Percentiles rank a stretch among this genome's conserved stretches.
These are phyloP conservation scores for Chironomus striatipennis DNA, from an alignment of 1,140 invertebrate genomes.

Conservation along the genomic window DNA sequence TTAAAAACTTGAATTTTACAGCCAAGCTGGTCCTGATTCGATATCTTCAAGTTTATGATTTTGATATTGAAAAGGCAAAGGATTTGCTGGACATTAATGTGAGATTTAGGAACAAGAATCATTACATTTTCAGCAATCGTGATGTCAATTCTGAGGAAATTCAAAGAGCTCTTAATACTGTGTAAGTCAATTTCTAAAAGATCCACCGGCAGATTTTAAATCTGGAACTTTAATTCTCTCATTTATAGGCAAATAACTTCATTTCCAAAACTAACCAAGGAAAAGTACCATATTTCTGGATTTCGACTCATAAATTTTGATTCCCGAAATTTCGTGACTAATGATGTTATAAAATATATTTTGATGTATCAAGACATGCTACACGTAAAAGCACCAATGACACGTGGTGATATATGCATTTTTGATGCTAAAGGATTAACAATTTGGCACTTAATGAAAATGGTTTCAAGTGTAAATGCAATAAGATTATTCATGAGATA, in stretches of 20 bases:
- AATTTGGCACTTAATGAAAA: not conserved
- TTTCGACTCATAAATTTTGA: not conserved
- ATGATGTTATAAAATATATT: not conserved
- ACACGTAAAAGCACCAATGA: not conserved
- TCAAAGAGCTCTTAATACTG: not conserved
- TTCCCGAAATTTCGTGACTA: not conserved
- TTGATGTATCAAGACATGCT: not conserved
- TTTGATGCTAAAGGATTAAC: constrained; percentile 2
- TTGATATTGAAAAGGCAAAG: not conserved
- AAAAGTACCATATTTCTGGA: not conserved
- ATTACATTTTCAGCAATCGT: not conserved
- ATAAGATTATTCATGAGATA: not conserved
- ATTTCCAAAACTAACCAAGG: not conserved
- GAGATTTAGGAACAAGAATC: not conserved
- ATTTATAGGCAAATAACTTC: not conserved
- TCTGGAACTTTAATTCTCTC: not conserved
- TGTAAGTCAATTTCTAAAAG: too few species aligned
- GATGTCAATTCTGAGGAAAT: not conserved
- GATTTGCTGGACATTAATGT: not conserved
- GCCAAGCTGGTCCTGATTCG: not conserved
- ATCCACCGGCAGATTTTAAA: not conserved
- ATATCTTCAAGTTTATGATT: constrained; percentile 2
- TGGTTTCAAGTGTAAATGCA: not conserved
- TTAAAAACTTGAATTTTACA: too few species aligned
- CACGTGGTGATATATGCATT: not conserved